These are phyloP conservation scores for Hydra vulgaris DNA, from an alignment of 30 jellyfish, hydroid and myxozoan genomes.

Conservation along the genomic window DNA sequence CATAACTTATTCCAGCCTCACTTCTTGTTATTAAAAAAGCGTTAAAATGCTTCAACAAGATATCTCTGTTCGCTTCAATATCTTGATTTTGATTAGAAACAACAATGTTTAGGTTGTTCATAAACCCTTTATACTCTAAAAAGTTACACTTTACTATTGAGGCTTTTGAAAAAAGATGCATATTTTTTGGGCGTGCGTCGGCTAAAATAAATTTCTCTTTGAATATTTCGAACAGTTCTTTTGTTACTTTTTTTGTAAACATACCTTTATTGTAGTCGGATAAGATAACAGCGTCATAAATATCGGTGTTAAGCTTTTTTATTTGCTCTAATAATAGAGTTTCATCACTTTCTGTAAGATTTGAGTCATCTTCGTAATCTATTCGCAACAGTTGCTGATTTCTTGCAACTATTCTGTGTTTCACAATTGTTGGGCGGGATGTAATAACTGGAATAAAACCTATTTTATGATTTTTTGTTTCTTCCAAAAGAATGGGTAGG, in stretches of 20 bases:
- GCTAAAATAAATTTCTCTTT: not conserved
- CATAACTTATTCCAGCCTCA: not conserved
- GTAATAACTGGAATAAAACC: not conserved
- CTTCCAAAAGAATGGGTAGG: not conserved
- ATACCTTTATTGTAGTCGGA: not conserved
- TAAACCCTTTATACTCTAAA: not conserved
- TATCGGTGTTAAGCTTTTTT: not conserved
- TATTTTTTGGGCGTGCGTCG: not conserved
- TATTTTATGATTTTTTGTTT: too few species aligned
- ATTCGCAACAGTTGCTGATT: not conserved
- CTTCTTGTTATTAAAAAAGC: not conserved
- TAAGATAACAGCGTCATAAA: not conserved
- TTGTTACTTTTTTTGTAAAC: not conserved
- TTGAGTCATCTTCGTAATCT: not conserved
- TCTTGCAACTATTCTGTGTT: not conserved
- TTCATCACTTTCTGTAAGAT: not conserved
- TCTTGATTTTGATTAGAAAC: not conserved
- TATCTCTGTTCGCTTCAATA: not conserved
- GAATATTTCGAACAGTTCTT: not conserved
- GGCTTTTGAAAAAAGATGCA: not conserved
- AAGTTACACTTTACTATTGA: not conserved
- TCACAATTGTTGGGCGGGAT: not conserved
- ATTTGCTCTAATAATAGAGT: not conserved
- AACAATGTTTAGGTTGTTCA: not conserved
- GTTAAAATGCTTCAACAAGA: not conserved